Base-by-base conservation (phyloP, 1,140 invertebrate species). In the Cyrtorhinus lividipennis region DNA sequence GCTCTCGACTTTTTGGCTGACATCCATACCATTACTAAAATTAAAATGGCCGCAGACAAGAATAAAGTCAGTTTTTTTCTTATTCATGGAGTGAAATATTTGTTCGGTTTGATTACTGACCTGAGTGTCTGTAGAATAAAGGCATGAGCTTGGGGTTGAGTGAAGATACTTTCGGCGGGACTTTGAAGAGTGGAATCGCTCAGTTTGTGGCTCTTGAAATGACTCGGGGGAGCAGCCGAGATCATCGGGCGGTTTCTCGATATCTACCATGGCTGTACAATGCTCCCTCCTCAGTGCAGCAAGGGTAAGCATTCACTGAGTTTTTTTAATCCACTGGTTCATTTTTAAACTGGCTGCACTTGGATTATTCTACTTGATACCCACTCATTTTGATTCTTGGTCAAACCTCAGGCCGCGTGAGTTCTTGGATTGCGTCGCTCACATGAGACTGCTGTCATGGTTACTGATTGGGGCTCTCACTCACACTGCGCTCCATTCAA, bases 171-270 rank as follows among this genome's bases (percentile, higher is more conserved):
- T 76, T 98, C 22, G 95, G 95, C 8, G 92, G 92, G 8, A 87
- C 92, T 23, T 79, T 99, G 12, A 98, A 98, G 75, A 92, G 93
- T 59, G 93, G 91, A 15, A 82, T 98, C 56, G 90, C 95, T 0
- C 95, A 98, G 76, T 97, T 88, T 76, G 78, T 97, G 56, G 91
- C 94, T 15, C 75, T 97, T 68, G 95, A 98, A 78, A 88, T 98
- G 67, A 90, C 89, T 0, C 77, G 88, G 66, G 88, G 88, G 25
- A 92, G 90, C 71, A 84, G 82, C 2, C 76, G 90, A 68, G 92
- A 95, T 71, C 89, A 90, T 72, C 78, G 87, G 70, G 86, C 90
- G 1, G 84, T 94, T 15, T 79, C 81, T 2, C 78, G 88, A 66
- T 90, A 92, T 74, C 78, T 97, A 58, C 94, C 95, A 0, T 97